These are phyloP conservation scores for Paedocypris micromegethes DNA, from an alignment of 2,797 vertebrate species.

Conservation along the genomic window DNA sequence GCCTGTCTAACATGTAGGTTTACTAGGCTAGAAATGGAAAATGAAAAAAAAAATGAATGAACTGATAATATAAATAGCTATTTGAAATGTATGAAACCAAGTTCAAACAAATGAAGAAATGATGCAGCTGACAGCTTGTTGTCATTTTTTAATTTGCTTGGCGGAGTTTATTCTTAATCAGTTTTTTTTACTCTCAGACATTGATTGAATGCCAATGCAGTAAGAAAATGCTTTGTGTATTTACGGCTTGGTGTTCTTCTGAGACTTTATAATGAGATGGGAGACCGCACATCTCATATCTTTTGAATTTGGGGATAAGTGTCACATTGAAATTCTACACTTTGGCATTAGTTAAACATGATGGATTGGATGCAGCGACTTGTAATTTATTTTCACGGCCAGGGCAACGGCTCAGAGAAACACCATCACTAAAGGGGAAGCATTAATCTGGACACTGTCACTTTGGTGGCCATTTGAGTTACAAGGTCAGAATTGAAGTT, in stretches of 20 bases:
- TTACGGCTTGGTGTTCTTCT: conserved; percentile 22
- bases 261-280: conserved; percentile 44
- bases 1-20: no score
- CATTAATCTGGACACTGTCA: conserved; percentile 34
- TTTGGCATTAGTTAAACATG: conserved; percentile 37
- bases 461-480: conserved; percentile 14
- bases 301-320: conserved; percentile 54
- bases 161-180: conserved; percentile 19
- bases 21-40: no score
- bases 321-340: conserved; percentile 43
- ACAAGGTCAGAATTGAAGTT: conserved; percentile 20
- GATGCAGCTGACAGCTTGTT: not conserved
- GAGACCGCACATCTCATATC: conserved; percentile 39
- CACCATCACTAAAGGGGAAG: conserved; percentile 35
- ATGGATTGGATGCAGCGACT: conserved; percentile 37
- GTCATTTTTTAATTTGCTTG: conserved; percentile 13
- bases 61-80: not conserved
- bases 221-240: conserved; percentile 31
- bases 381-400: conserved; percentile 46
- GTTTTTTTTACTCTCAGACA: conserved; percentile 5
- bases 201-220: conserved; percentile 41
- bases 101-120: not conserved
- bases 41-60: no score
- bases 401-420: conserved; percentile 23
- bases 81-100: not conserved